Evolutionary conservation across 1,140 invertebrate genomes (phyloP), one percentile per base, ranked within the genome.

Genomic region (Oscheius sp.): DNA sequence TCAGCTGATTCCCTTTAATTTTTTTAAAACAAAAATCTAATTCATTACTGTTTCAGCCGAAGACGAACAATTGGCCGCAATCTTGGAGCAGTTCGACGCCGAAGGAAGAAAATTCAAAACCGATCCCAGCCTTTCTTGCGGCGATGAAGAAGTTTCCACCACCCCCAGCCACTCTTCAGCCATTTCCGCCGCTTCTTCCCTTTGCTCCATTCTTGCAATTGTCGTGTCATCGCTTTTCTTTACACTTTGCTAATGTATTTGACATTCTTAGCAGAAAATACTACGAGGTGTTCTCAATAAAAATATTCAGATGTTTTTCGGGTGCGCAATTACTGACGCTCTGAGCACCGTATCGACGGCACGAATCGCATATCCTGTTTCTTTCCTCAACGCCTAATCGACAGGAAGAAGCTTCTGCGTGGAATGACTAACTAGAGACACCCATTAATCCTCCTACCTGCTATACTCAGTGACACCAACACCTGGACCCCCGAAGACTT

Each of bases 381-480:
- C 49, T 55, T 26, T 4, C 4, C 7, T 55, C 7, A 55, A 26
- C 7, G 7, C 28, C 49, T 55, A 55, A 55, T 55, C 49, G 49
- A 55, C 49, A 55, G 49, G 49, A 55, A 55, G 49, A 55, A 4
- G 23, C 49, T 55, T 23, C 23, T 55, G 49, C 49, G 49, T 55
- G 49, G 49, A 55, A 55, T 55, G 49, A 55, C 7, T 55, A 55
- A 55, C 49, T 55, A 55, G 49, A 15, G 15, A 7, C 49, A 55
- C 49, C 15, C 49, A 55, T 55, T 55, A 55, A 55, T 55, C 49
- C 49, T 13, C 49, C 49, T 55, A 55, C 49, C 49, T 55, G 49
- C 7, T 55, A 23, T 55, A 23, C 49, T 55, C 49, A 4, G n/a
- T n/a, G n/a, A n/a, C n/a, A n/a, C n/a, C n/a, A n/a, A n/a, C n/a